Base-by-base conservation (phyloP, 1,140 invertebrate species). In the Mesaphorura yosii region DNA sequence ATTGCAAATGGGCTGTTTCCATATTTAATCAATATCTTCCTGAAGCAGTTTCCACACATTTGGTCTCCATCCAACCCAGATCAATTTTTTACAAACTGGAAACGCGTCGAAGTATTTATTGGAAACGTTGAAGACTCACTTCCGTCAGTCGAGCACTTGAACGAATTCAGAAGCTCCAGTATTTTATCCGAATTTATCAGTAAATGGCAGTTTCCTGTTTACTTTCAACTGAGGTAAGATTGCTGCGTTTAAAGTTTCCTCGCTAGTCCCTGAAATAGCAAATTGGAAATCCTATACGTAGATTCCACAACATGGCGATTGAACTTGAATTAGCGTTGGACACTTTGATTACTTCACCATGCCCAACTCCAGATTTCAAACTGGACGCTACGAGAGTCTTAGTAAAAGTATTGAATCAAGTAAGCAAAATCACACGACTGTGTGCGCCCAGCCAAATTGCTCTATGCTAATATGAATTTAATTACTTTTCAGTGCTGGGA, bases 161-260 rank as follows among this genome's bases (percentile, higher is more conserved):
- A 51, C 22, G 29, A 10, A n/a, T 63, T 63, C 45, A 22, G 60
- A 26, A 54, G 51, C 23, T 53, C 53, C 20, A 29, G 51, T 15
- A 34, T 26, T 37, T 41, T 51, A 58, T 76, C 77, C 63, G 75
- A 73, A 41, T 90, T 93, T 69, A 73, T 88, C 44, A 78, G 80
- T 51, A 83, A 85, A 64, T 96, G 91, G 86, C 94, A 93, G 72
- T 74, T 95, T 25, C 84, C 88, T 27, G 88, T 96, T 17, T 94
- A 96, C 69, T 95, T 89, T 71, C 90, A 95, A 74, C 90, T 95
- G 64, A 75, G 78, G 76, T 77, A 64, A 55, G 28, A 48, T 26
- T 51, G 17, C 31, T 10, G 6, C 47, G 31, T 25, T 26, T 40
- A n/a, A 39, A 25, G 7, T 45, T 19, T 48, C 14, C 40, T 48